Evolutionary conservation across 2,888 invertebrate genomes (phyloP), one percentile per base, ranked within the genome.

Genomic region (Gymnoscelis rufifasciata): DNA sequence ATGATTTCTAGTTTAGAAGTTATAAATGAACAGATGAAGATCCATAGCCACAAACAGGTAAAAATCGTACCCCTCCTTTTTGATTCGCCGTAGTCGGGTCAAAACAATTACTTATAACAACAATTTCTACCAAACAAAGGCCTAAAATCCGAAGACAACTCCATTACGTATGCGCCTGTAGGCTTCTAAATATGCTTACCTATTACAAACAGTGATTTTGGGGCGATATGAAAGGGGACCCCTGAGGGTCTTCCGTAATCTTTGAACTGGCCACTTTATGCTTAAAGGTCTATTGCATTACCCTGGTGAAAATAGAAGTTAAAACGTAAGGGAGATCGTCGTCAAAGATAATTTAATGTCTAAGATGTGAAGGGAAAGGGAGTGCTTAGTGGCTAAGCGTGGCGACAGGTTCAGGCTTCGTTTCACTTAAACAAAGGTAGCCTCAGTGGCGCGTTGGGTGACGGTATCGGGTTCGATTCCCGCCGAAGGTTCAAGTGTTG

Each of bases 171-270:
- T 62, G 41, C 36, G 74, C 79, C 76, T 56, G 49, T 1, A 39
- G 24, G 12, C 29, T 27, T 19, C 15, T 33, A 11, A 77, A 81
- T 76, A 67, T 71, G 71, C 66, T 78, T 74, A 57, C 48, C 54
- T 56, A 67, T 71, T 73, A 72, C 68, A 74, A 75, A 77, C 72
- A 61, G 60, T 69, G 68, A 78, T 80, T 78, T 74, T 63, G 66
- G 78, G 74, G 77, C 71, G 77, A 82, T 82, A 82, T 76, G 68
- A 80, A 81, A 74, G 69, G 64, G 63, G 50, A 47, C 69, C 82
- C 79, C 64, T 55, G 41, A 67, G 81, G 68, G 47, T 68, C 64
- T 69, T 65, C 57, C 60, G 57, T 73, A 75, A 57, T 56, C 56
- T 58, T 58, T 58, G 58, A 56, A 56, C 57, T 42, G 53, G 45